Base-by-base conservation (phyloP, 2,797 vertebrate genomes). In the Sorex maritimensis region DNA sequence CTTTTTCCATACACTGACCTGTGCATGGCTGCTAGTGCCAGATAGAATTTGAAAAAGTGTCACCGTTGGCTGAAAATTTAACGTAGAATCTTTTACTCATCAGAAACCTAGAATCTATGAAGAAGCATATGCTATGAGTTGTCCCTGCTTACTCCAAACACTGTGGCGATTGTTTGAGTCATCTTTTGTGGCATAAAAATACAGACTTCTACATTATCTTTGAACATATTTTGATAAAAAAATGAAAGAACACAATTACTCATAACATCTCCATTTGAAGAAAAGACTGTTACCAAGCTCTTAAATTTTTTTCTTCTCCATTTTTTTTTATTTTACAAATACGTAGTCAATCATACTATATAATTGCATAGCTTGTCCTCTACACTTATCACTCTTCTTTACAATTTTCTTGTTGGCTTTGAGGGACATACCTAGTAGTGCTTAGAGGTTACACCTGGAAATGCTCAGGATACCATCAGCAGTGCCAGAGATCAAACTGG, bases 151-250 rank as follows among this genome's bases (percentile, higher is more conserved):
- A 52, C 44, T 86, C 38, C 52, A 55, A 75, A 75, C 12, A 28
- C 3, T 82, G 34, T 34, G 75, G 26, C 15, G 28, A 81, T 49
- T 72, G 46, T 68, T 81, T 83, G 52, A 72, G n/a, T 88, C 69
- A 67, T 49, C 58, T 63, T 75, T 67, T 44, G 44, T 69, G 55
- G 75, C 74, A 81, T 81, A 69, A 85, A 95, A 81, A 52, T 19
- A 58, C 52, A 69, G 71, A 49, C 15, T n/a, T 38, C 52, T 86
- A 68, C 11, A 73, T 63, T 90, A 55, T 81, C 58, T 38, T 85
- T 73, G 46, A 73, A 95, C 78, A 63, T 65, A 28, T 63, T 63
- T 17, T 46, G 14, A 46, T 55, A 81, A 92, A 78, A 77, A 81
- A 8, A 34, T 79, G 7, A 71, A 88, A 91, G 34, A 78, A 80